phyloP scores from a whole-genome alignment of 2,113 vertebrate genomes.

The Phyllostomus hastatus region DNA sequence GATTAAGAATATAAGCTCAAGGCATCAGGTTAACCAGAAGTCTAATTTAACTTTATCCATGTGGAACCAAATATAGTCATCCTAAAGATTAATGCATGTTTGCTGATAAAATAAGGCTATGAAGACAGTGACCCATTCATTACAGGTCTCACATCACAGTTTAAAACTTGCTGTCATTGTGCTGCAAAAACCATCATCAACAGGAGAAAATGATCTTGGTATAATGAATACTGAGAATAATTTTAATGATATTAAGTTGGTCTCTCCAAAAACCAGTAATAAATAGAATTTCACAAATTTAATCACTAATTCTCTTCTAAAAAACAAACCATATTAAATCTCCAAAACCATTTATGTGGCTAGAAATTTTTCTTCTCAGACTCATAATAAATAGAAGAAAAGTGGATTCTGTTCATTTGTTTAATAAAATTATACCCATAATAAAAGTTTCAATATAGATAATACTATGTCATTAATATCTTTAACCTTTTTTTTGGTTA shows the following conservation, averaged over 20 bases:
- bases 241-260: background rate
- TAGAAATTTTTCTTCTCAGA: background rate
- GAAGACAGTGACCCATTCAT: background rate
- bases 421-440: background rate
- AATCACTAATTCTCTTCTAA: background rate
- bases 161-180: background rate
- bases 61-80: background rate
- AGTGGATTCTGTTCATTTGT: background rate
- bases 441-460: background rate
- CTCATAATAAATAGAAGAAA: background rate
- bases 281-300: background rate
- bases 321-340: background rate
- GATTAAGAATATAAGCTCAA: background rate
- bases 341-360: background rate
- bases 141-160: background rate
- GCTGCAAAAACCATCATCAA: background rate
- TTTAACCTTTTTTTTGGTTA: background rate
- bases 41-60: background rate
- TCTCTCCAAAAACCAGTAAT: background rate
- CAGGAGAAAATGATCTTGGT: background rate
- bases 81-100: background rate
- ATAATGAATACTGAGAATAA: background rate
- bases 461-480: slow-evolving; percentile 2
- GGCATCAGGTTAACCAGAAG: background rate
- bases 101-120: background rate